A percentile compares a stretch with the other conserved stretches of the same genome.
These are phyloP conservation scores for Oryzias curvinotus DNA, from an alignment of 2,113 vertebrate genomes.

Conservation along the genomic window DNA sequence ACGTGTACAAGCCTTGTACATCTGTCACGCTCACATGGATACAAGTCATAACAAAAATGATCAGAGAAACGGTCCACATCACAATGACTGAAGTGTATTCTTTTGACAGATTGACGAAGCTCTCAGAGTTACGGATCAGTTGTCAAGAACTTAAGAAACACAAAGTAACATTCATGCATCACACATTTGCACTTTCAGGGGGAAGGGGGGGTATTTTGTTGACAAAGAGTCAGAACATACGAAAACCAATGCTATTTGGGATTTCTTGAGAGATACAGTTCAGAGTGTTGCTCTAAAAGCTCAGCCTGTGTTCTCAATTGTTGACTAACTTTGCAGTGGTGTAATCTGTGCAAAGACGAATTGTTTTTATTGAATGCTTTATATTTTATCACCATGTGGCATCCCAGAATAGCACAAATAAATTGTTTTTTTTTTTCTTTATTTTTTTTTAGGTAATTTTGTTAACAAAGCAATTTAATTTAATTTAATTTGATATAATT, in stretches of 20 bases:
- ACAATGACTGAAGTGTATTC: too few relatives aligned
- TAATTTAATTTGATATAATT: background rate
- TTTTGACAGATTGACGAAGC: too few relatives aligned
- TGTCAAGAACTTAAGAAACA: background rate
- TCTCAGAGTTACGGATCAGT: too few relatives aligned
- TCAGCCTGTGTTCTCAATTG: slow-evolving; percentile 35
- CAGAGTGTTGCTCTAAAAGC: slow-evolving; percentile 52
- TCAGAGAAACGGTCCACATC: too few relatives aligned
- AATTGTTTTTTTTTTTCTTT: background rate
- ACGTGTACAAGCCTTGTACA: too few relatives aligned
- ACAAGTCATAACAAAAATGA: too few relatives aligned
- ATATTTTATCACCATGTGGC: background rate
- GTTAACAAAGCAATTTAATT: background rate
- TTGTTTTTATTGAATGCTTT: background rate
- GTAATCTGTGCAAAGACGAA: background rate
- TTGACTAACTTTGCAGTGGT: slow-evolving; percentile 6
- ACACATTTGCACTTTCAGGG: slow-evolving; percentile 42
- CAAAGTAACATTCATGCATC: background rate
- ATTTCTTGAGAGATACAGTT: slow-evolving; percentile 41
- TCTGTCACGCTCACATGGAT: too few relatives aligned
- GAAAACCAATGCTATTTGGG: slow-evolving; percentile 42
- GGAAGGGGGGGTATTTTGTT: slow-evolving; percentile 12
- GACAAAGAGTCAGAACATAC: slow-evolving; percentile 43
- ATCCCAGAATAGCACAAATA: background rate
- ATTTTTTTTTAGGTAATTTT: background rate